These are phyloP conservation scores for Anser brachyrhynchus DNA, from an alignment of 2,113 vertebrate species.

Conservation along the genomic window DNA sequence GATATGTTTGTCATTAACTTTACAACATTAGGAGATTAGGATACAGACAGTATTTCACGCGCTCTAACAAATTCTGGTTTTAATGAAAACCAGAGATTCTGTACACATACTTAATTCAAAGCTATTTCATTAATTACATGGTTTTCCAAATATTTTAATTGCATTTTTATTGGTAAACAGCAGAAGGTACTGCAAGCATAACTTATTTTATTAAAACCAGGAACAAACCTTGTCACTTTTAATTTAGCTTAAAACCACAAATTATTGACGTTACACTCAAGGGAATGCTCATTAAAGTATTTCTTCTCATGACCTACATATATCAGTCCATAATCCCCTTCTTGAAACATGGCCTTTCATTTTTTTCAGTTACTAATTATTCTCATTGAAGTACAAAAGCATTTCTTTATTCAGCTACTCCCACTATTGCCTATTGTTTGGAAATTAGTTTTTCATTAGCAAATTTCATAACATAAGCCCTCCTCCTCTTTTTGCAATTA, in stretches of 20 bases:
- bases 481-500: background rate
- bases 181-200: constrained; percentile 16
- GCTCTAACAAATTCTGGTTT: background rate
- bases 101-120: background rate
- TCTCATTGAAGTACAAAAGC: background rate
- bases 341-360: background rate
- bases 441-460: constrained; percentile 48
- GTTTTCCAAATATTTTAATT: constrained; percentile 39
- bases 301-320: constrained; percentile 45
- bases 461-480: constrained; percentile 9
- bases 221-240: constrained; percentile 26
- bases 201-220: constrained; percentile 38
- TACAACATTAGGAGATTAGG: background rate
- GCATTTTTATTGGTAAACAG: constrained; percentile 28
- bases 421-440: background rate
- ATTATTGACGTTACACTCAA: constrained; percentile 22
- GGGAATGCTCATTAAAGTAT: constrained; percentile 30
- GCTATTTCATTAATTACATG: background rate
- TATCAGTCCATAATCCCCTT: constrained; percentile 12
- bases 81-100: background rate
- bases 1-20: background rate
- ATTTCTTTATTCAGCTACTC: constrained; percentile 19
- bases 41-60: background rate
- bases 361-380: constrained; percentile 41
- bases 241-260: constrained; percentile 35